phyloP scores from a whole-genome alignment of 2,113 vertebrate species.

The Monopterus albus region DNA sequence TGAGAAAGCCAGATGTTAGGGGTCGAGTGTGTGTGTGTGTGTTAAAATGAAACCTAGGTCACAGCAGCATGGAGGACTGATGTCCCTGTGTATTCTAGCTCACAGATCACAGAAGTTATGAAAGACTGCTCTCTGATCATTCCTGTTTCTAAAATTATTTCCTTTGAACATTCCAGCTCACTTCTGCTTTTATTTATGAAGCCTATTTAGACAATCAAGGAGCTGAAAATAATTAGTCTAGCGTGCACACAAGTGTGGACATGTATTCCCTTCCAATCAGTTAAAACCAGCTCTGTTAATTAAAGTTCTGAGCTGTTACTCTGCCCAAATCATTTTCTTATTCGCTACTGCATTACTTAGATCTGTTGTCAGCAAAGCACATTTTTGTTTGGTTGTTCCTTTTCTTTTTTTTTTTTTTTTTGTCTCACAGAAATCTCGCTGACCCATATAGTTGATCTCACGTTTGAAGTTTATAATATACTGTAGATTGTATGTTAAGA shows the following conservation, averaged over 20 bases:
- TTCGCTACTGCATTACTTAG: conserved; percentile 76
- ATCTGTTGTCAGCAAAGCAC: conserved; percentile 80
- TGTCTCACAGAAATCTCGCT: conserved; percentile 73
- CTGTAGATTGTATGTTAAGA: conserved; percentile 61
- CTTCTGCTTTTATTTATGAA: conserved; percentile 80
- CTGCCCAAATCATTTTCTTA: conserved; percentile 80
- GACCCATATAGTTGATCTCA: conserved; percentile 83
- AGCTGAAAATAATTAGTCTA: conserved; percentile 80
- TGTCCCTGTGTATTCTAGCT: conserved; percentile 60
- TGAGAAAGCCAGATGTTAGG: conserved; percentile 52
- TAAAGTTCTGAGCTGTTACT: conserved; percentile 80
- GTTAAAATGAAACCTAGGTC: conserved; percentile 49
- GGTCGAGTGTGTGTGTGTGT: conserved; percentile 23
- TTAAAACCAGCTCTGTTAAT: conserved; percentile 80
- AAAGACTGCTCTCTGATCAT: conserved; percentile 71
- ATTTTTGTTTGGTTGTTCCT: conserved; percentile 73
- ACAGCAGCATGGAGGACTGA: conserved; percentile 38
- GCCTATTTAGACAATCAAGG: conserved; percentile 80
- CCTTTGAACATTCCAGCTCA: conserved; percentile 80
- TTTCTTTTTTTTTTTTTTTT: conserved; percentile 42
- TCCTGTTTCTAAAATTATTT: conserved; percentile 65
- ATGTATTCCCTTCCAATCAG: conserved; percentile 79
- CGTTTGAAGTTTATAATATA: conserved; percentile 72
- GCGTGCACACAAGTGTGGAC: conserved; percentile 61
- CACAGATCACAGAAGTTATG: conserved; percentile 67